Conservation (phyloP, 2,797 vertebrate species). For the Crenichthys baileyi region DNA sequence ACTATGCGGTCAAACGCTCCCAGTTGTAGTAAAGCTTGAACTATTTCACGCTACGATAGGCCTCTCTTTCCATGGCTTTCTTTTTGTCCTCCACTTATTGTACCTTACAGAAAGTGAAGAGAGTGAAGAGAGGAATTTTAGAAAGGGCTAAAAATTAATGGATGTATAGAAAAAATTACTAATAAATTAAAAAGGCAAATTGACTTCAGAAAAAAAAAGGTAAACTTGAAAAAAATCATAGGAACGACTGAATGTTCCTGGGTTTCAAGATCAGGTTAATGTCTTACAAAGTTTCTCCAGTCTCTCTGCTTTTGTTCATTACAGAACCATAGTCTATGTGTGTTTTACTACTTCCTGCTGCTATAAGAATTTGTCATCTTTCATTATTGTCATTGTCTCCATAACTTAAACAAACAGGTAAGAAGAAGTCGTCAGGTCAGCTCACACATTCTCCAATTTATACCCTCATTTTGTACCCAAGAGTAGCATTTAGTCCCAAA, state of each 20-base stretch:
- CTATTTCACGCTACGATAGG: slow-evolving; percentile 68
- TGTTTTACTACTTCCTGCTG: neutral
- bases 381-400: neutral
- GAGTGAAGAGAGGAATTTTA: slow-evolving; percentile 19
- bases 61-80: slow-evolving; percentile 38
- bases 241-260: neutral
- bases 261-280: neutral
- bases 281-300: neutral
- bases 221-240: neutral
- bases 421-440: neutral
- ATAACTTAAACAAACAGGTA: neutral
- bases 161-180: slow-evolving; percentile 26
- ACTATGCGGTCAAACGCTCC: slow-evolving; percentile 65
- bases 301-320: neutral
- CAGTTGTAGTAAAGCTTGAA: slow-evolving; percentile 74
- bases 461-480: neutral
- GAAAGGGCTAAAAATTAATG: slow-evolving; percentile 40
- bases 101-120: slow-evolving; percentile 32
- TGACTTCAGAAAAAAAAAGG: neutral
- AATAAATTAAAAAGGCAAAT: slow-evolving; percentile 23
- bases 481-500: neutral
- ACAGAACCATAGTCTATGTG: too few species aligned
- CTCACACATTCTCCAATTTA: neutral
- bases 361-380: too few species aligned
- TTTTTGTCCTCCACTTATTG: slow-evolving; percentile 44